phyloP scores from a whole-genome alignment of 2,888 invertebrate genomes.

The Lycia hirtaria region DNA sequence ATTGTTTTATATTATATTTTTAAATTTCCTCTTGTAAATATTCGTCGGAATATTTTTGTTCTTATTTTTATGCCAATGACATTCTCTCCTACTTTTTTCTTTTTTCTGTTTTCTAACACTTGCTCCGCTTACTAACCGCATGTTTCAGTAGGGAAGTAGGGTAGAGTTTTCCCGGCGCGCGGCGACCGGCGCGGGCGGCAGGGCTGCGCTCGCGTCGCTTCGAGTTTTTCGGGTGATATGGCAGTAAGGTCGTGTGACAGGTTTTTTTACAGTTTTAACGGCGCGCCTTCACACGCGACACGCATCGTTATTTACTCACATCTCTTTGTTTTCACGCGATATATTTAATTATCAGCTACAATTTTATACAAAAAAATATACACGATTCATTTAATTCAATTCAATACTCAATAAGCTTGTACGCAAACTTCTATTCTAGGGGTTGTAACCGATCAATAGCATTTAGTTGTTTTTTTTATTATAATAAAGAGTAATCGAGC shows the following conservation, averaged over 20 bases:
- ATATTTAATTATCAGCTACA: neutral
- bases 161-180: slow-evolving; percentile 34
- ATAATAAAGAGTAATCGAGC: no score
- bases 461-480: neutral
- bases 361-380: neutral
- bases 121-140: slow-evolving; percentile 69
- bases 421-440: no score
- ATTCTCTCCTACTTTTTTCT: slow-evolving; percentile 69
- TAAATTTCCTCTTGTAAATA: slow-evolving; percentile 68
- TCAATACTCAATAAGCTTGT: no score
- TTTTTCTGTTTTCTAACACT: slow-evolving; percentile 53
- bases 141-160: slow-evolving; percentile 42
- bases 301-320: slow-evolving; percentile 49
- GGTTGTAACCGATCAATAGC: no score
- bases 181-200: slow-evolving; percentile 17
- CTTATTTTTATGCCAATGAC: slow-evolving; percentile 83
- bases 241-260: slow-evolving; percentile 75
- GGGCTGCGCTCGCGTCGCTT: no score
- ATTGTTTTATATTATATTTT: slow-evolving; percentile 45
- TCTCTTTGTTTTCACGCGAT: slow-evolving; percentile 54
- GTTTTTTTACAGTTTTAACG: slow-evolving; percentile 84
- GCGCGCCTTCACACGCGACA: slow-evolving; percentile 61
- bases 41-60: slow-evolving; percentile 67
- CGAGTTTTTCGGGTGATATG: slow-evolving; percentile 71
- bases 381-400: no score